Evolutionary conservation across 2,113 vertebrate species (phyloP).

Genomic region (Cromileptes altivelis): DNA sequence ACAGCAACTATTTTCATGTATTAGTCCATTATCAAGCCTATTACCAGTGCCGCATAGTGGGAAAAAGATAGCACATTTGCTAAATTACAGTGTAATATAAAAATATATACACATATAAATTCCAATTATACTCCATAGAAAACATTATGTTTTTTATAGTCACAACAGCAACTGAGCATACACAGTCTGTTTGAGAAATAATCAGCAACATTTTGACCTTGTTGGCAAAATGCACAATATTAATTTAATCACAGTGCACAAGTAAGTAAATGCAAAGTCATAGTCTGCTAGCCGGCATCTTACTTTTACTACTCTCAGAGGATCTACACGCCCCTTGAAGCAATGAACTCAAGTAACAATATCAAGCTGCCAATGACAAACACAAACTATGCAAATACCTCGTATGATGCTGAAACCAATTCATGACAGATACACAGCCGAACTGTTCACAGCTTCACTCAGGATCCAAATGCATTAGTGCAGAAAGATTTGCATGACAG

Average conservation of each 20-base stretch:
- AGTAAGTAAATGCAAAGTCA: not conserved
- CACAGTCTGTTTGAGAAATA: not conserved
- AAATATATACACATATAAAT: too few relatives aligned
- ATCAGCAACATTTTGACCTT: not conserved
- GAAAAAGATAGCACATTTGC: not conserved
- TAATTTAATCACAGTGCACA: conserved; percentile 2
- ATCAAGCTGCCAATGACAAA: not conserved
- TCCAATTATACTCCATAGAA: too few relatives aligned
- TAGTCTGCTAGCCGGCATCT: not conserved
- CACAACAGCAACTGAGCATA: not conserved
- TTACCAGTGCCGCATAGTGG: not conserved
- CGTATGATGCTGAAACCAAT: not conserved
- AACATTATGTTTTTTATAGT: not conserved
- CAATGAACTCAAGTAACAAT: not conserved
- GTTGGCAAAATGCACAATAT: conserved; percentile 17
- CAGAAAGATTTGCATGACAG: not conserved
- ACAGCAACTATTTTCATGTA: too few relatives aligned
- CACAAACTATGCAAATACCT: not conserved
- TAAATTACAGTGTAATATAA: not conserved
- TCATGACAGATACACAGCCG: not conserved
- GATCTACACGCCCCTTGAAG: not conserved
- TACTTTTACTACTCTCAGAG: not conserved
- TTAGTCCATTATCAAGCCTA: not conserved
- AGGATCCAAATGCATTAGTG: not conserved
- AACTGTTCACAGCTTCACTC: conserved; percentile 4